A percentile compares a stretch with the other conserved stretches of the same genome.
phyloP scores from a whole-genome alignment of 2,113 vertebrate species.

The Aleadryas rufinucha region DNA sequence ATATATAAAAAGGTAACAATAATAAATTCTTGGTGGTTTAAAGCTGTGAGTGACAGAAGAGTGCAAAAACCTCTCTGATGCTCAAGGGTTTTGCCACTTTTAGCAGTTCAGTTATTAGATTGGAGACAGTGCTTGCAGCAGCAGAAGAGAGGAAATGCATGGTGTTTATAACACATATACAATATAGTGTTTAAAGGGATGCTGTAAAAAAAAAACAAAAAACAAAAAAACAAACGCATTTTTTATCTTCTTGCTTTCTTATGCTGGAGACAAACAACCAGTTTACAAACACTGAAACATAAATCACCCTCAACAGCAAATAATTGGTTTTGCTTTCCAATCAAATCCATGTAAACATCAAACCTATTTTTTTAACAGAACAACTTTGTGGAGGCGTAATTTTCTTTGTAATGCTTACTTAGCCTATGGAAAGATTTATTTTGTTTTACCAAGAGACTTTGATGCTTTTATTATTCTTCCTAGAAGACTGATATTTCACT shows the following conservation, averaged over 20 bases:
- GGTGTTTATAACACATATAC: not conserved
- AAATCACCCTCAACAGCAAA: conserved; percentile 13
- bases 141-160: not conserved
- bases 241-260: not conserved
- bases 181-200: not conserved
- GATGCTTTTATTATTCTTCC: not conserved
- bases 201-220: not conserved
- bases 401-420: conserved; percentile 39
- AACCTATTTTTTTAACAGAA: not conserved
- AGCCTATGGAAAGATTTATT: conserved; percentile 11
- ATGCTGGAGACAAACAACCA: not conserved
- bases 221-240: not conserved
- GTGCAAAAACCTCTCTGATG: not conserved
- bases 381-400: not conserved
- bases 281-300: not conserved
- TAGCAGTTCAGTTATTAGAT: not conserved
- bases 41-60: not conserved
- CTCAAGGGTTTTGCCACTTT: not conserved
- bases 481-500: conserved; percentile 3
- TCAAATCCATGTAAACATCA: conserved; percentile 32
- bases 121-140: not conserved
- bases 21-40: not conserved
- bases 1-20: not conserved
- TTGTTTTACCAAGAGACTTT: not conserved
- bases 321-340: conserved; percentile 38